Conservation (phyloP, 1,140 invertebrate genomes). For the Pseudoatta argentina region DNA sequence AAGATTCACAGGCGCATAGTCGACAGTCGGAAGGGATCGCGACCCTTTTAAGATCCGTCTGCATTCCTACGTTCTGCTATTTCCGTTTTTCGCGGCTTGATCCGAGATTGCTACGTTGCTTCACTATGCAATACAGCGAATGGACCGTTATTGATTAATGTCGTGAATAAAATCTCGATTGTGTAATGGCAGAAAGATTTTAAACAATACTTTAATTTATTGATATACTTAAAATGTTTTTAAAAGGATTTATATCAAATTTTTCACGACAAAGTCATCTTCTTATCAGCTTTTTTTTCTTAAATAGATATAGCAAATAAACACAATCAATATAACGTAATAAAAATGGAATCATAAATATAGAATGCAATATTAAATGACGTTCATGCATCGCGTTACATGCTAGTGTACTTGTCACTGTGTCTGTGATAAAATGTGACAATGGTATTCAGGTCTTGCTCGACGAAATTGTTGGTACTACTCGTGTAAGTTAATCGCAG, state of each 20-base stretch:
- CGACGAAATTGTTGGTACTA: neutral
- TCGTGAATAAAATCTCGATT: neutral
- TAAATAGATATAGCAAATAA: neutral
- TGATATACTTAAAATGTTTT: neutral
- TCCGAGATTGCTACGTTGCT: conserved; percentile 10
- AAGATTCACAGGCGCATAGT: conserved; percentile 34
- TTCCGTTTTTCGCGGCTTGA: conserved; percentile 45
- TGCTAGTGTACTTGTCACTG: neutral
- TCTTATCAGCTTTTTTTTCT: neutral
- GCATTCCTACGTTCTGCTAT: conserved; percentile 36
- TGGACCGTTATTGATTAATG: conserved; percentile 18
- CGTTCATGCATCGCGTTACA: neutral
- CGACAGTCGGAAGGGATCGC: conserved; percentile 42
- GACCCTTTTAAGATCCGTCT: conserved; percentile 49
- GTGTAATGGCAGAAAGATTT: neutral
- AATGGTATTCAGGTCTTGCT: neutral
- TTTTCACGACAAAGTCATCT: neutral
- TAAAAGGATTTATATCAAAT: neutral
- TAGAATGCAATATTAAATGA: neutral
- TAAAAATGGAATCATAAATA: neutral
- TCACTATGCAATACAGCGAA: neutral
- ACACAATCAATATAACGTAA: neutral
- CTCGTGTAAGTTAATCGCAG: conserved; percentile 19
- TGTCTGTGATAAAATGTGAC: conserved; percentile 24
- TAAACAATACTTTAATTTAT: conserved; percentile 4